Conservation (phyloP, 2,113 vertebrate genomes). For the Conger conger region DNA sequence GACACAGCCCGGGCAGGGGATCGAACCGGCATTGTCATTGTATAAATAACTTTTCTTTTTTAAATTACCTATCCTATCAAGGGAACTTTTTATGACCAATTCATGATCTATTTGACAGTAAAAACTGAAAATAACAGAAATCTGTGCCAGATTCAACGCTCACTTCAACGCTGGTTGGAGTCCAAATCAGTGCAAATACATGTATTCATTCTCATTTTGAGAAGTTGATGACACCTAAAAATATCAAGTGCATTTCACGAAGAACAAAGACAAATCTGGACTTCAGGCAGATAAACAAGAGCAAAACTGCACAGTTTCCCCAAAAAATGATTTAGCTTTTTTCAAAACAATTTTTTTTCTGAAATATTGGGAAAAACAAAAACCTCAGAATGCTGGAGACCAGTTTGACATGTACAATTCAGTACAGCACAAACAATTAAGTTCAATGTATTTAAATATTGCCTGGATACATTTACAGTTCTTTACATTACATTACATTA, state of each 20-base stretch:
- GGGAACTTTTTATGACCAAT: no score
- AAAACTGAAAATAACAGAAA: no score
- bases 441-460: neutral
- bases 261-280: neutral
- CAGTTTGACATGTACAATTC: constrained; percentile 11
- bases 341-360: neutral
- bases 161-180: neutral
- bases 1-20: no score
- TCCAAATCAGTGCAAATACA: neutral
- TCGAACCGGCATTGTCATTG: no score
- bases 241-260: neutral
- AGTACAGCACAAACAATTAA: neutral
- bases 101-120: no score
- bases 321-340: neutral
- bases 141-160: neutral
- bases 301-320: neutral
- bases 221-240: neutral
- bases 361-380: neutral
- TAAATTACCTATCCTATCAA: no score
- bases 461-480: constrained; percentile 3
- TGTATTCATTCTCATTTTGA: no score
- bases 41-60: no score
- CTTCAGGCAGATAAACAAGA: neutral
- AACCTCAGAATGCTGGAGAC: neutral
- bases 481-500: no score